Percentiles rank a stretch among this genome's conserved stretches.
phyloP scores from a whole-genome alignment of 2,888 invertebrate species.

The Agriotes lineatus region DNA sequence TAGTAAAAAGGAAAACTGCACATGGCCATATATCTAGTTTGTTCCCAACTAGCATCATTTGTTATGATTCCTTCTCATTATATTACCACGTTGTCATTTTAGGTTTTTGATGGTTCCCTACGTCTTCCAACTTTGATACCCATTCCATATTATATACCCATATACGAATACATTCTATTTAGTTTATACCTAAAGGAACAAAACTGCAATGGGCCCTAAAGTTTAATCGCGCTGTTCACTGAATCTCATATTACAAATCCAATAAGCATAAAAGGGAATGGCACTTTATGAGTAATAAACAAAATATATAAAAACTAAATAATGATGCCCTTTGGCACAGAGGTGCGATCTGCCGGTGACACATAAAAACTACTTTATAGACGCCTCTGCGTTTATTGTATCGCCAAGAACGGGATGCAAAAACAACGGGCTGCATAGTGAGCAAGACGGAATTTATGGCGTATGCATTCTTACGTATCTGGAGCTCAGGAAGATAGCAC shows the following conservation, averaged over 20 bases:
- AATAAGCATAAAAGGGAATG: not conserved
- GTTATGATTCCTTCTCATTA: no score
- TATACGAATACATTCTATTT: no score
- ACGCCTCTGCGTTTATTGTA: constrained; percentile 14
- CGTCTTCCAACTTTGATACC: no score
- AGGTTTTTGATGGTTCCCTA: no score
- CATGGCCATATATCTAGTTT: no score
- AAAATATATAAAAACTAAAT: constrained; percentile 10
- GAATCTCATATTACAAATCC: not conserved
- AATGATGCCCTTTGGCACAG: constrained; percentile 8
- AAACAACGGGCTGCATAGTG: not conserved
- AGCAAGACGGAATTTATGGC: not conserved
- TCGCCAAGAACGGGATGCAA: constrained; percentile 1
- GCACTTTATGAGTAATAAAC: constrained; percentile 10
- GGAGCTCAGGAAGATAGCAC: not conserved
- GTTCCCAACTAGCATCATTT: no score
- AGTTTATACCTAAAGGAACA: no score
- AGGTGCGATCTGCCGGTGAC: constrained; percentile 13
- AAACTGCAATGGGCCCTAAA: not conserved
- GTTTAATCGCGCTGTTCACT: not conserved
- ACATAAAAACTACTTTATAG: constrained; percentile 21
- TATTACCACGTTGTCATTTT: no score
- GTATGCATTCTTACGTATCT: not conserved
- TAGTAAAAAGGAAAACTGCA: no score
- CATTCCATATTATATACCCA: no score